phyloP scores from a whole-genome alignment of 2,888 invertebrate species.

The Athrips mouffetella region DNA sequence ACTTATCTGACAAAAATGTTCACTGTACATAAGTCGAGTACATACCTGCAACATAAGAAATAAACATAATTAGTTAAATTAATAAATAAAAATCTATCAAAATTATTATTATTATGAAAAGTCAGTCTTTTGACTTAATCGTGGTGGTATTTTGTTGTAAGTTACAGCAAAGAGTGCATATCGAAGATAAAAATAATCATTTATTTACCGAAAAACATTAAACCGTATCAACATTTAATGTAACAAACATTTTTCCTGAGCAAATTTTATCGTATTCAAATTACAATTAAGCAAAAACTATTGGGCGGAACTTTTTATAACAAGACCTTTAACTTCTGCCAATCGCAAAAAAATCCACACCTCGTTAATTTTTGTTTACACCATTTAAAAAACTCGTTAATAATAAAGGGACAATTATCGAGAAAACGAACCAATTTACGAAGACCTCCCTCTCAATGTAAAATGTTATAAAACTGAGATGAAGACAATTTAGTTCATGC shows the following conservation, averaged over 20 bases:
- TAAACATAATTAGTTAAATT: too few species aligned
- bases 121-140: too few species aligned
- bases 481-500: slow-evolving; percentile 2
- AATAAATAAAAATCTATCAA: too few species aligned
- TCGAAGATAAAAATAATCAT: too few species aligned
- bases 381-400: slow-evolving; percentile 5
- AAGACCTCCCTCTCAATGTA: neutral
- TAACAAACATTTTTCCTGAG: neutral
- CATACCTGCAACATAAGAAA: too few species aligned
- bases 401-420: slow-evolving; percentile 11
- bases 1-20: too few species aligned
- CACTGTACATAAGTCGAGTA: too few species aligned
- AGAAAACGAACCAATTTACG: neutral
- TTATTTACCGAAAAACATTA: too few species aligned
- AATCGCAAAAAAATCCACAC: slow-evolving; percentile 14
- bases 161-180: too few species aligned
- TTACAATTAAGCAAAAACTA: slow-evolving; percentile 4
- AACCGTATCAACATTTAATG: too few species aligned
- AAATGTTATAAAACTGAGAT: neutral
- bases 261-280: slow-evolving; percentile 8
- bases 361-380: slow-evolving; percentile 17
- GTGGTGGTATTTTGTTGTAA: too few species aligned
- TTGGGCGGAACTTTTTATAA: slow-evolving; percentile 8
- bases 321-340: slow-evolving; percentile 13
- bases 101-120: too few species aligned